Evolutionary conservation across 1,140 invertebrate genomes (phyloP).

Genomic region (Drosophila oshimai): DNA sequence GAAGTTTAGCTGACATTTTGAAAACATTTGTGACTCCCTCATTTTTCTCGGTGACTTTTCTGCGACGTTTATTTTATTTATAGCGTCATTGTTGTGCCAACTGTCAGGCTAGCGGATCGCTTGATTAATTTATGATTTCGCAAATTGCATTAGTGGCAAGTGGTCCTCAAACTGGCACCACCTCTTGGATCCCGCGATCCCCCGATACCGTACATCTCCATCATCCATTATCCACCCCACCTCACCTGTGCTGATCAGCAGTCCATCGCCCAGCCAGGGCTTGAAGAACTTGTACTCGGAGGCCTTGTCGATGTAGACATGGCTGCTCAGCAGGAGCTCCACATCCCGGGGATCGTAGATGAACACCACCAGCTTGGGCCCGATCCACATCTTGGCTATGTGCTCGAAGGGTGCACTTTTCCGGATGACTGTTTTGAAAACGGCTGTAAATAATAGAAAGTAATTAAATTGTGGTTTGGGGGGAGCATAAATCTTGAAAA

Average conservation of each 20-base stretch:
- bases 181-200: neutral
- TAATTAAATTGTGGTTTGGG: too few relatives aligned
- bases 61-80: constrained; percentile 62
- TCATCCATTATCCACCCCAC: constrained; percentile 1
- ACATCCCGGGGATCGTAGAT: constrained; percentile 89
- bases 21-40: neutral
- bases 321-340: constrained; percentile 89
- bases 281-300: constrained; percentile 89
- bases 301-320: constrained; percentile 90
- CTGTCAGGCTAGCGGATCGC: constrained; percentile 65
- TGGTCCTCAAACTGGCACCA: constrained; percentile 1
- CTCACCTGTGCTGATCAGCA: constrained; percentile 89
- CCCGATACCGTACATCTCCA: too few relatives aligned
- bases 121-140: constrained; percentile 79
- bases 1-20: neutral
- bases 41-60: constrained; percentile 28
- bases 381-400: constrained; percentile 88
- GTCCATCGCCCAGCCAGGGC: constrained; percentile 89
- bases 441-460: constrained; percentile 83
- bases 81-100: constrained; percentile 70
- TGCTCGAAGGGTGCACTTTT: constrained; percentile 85
- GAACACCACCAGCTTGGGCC: constrained; percentile 88
- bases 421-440: constrained; percentile 86
- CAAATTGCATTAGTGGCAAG: constrained; percentile 70
- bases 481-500: too few relatives aligned